These are phyloP conservation scores for Cyclophora albipunctata DNA, from an alignment of 2,888 invertebrate genomes.

Conservation along the genomic window DNA sequence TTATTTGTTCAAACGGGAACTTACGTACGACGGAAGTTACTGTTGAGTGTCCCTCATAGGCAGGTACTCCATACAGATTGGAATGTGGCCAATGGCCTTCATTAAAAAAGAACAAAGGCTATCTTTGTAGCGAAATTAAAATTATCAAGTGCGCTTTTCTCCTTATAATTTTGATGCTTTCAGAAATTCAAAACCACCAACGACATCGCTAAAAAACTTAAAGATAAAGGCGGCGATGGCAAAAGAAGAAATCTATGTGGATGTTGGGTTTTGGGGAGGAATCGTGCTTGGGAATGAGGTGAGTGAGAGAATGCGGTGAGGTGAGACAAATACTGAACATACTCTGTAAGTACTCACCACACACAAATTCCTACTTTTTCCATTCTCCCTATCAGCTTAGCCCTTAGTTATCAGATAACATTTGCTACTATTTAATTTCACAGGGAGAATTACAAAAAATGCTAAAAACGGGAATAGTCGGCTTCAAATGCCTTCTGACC, in stretches of 20 bases:
- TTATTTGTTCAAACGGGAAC: too few species aligned
- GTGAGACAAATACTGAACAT: background rate
- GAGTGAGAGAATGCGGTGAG: constrained; percentile 4
- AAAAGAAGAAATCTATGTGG: constrained; percentile 76
- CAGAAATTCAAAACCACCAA: constrained; percentile 83
- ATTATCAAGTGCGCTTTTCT: too few species aligned
- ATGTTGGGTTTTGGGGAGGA: constrained; percentile 86
- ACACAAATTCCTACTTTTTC: too few species aligned
- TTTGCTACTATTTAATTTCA: too few species aligned
- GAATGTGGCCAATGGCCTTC: too few species aligned
- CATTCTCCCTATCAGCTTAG: too few species aligned
- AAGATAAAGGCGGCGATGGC: constrained; percentile 76
- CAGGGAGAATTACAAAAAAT: constrained; percentile 11
- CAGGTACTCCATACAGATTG: too few species aligned
- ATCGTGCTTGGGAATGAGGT: constrained; percentile 79
- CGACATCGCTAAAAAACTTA: constrained; percentile 77
- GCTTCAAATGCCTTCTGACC: constrained; percentile 81
- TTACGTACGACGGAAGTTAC: too few species aligned
- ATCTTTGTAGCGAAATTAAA: too few species aligned
- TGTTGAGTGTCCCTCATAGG: too few species aligned
- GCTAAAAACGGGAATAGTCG: constrained; percentile 65
- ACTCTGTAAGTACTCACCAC: background rate
- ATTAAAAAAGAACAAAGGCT: too few species aligned
- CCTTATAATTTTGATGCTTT: constrained; percentile 6
- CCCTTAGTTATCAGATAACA: too few species aligned